phyloP scores from a whole-genome alignment of 2,113 vertebrate species.

The Xyliphius kryptos region DNA sequence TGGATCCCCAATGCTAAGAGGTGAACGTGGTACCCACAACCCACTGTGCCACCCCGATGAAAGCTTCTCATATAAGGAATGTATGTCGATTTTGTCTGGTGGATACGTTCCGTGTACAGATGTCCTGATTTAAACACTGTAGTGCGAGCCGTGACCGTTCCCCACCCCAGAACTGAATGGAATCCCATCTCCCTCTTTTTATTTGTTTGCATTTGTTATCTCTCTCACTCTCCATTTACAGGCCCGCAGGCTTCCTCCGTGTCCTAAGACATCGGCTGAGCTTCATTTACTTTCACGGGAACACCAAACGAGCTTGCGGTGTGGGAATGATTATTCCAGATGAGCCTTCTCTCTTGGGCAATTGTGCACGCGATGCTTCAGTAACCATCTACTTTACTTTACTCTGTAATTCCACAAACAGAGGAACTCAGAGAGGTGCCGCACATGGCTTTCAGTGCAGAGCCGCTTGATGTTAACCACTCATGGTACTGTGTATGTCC shows the following conservation, averaged over 20 bases:
- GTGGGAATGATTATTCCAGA: conserved; percentile 17
- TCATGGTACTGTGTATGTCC: too few relatives aligned
- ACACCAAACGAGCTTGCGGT: conserved; percentile 39
- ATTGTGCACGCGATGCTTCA: conserved; percentile 28
- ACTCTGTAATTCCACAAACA: conserved; percentile 32
- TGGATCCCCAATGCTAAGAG: too few relatives aligned
- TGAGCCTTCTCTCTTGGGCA: conserved; percentile 17
- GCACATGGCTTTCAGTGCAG: conserved; percentile 2
- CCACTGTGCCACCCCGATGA: too few relatives aligned
- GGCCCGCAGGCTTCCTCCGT: conserved; percentile 45
- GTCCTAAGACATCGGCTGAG: conserved; percentile 52
- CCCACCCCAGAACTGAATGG: conserved; percentile 27
- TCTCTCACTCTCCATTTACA: conserved; percentile 41
- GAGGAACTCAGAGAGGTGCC: conserved; percentile 24
- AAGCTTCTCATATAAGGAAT: too few relatives aligned
- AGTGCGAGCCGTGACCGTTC: too few relatives aligned
- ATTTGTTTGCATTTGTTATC: conserved; percentile 41
- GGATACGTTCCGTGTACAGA: too few relatives aligned
- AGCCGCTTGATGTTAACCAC: too few relatives aligned
- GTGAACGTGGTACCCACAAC: too few relatives aligned
- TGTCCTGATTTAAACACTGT: too few relatives aligned
- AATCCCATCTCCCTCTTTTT: conserved; percentile 51
- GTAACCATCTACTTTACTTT: conserved; percentile 34
- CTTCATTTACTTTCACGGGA: conserved; percentile 41
- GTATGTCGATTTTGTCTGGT: too few relatives aligned